Base-by-base conservation (phyloP, 2,797 vertebrate species). In the Cossypha heuglini region DNA sequence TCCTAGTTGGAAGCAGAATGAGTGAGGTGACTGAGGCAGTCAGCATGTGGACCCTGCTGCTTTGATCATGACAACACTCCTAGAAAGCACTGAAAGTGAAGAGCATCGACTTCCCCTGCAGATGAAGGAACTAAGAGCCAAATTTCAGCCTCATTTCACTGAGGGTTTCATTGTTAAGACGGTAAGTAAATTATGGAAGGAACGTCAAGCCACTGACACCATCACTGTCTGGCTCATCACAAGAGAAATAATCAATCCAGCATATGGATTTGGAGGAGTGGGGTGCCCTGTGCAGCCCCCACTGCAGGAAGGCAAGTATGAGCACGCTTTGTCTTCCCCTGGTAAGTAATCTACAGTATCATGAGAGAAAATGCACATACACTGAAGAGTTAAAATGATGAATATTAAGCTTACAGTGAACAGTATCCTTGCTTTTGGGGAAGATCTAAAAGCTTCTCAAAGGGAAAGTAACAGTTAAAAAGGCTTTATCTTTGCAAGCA, bases 401-500 rank as follows among this genome's bases (percentile, higher is more conserved):
- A 94, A 77, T 96, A 93, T 22, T 24, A 82, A 66, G 58, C 38
- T 54, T 72, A 38, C 38, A 87, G 38, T 85, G 52, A 93, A 48
- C 40, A 88, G 90, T 9, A 87, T 45, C 40, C 67, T 73, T 33
- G n/a, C 20, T 93, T 92, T 63, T 64, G 64, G 43, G 67, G 37
- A 94, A 73, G 82, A 84, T 75, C 73, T 95, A 57, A 78, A 90
- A 90, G 86, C n/a, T 82, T 89, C 84, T 96, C 67, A 26, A 45
- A 78, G 62, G 21, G 74, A 90, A 73, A 81, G 59, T 87, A 94
- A 61, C 77, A 86, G 68, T 84, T 80, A 54, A 91, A 88, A 52
- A 71, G 43, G 22, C 24, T 88, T 97, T 97, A 96, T 97, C 94
- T 97, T 92, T 49, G 67, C 64, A 85, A 90, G 75, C 46, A 52